These are phyloP conservation scores for Drosophila guanche DNA, from an alignment of 1,140 invertebrate genomes.

Conservation along the genomic window DNA sequence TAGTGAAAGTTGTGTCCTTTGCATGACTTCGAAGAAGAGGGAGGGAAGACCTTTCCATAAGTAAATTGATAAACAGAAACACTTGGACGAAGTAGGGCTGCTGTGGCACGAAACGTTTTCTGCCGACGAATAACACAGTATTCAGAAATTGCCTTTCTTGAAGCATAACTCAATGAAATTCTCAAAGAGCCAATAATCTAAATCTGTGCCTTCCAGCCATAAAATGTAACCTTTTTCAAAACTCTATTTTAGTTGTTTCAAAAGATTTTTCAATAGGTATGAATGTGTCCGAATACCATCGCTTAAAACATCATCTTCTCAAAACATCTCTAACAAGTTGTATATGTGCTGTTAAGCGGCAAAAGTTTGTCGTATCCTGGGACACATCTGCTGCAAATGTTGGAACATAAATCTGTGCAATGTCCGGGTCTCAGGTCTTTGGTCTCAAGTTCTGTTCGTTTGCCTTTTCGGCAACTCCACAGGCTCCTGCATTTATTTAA, in stretches of 20 bases:
- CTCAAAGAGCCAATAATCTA: too few relatives aligned
- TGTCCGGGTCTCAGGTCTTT: slow-evolving; percentile 41
- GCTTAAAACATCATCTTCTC: not conserved
- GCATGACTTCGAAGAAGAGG: not conserved
- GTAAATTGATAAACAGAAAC: slow-evolving; percentile 61
- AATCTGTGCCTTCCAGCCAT: too few relatives aligned
- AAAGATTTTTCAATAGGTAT: too few relatives aligned
- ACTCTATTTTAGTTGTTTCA: too few relatives aligned
- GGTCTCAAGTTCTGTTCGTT: slow-evolving; percentile 18
- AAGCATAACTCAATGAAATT: too few relatives aligned
- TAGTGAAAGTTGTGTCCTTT: slow-evolving; percentile 32
- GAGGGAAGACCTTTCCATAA: slow-evolving; percentile 3
- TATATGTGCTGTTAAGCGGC: slow-evolving; percentile 40
- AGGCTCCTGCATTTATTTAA: slow-evolving; percentile 58
- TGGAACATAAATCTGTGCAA: slow-evolving; percentile 23
- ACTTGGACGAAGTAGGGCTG: not conserved
- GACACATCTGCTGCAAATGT: slow-evolving; percentile 33
- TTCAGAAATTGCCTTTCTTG: too few relatives aligned
- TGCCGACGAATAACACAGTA: too few relatives aligned
- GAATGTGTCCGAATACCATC: too few relatives aligned
- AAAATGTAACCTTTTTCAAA: too few relatives aligned
- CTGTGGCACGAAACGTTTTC: too few relatives aligned
- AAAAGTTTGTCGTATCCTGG: slow-evolving; percentile 42
- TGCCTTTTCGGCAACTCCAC: not conserved
- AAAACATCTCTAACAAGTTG: not conserved